Percentiles rank a stretch among this genome's conserved stretches.
Conservation (phyloP, 2,113 vertebrate genomes). For the Gadus chalcogrammus region DNA sequence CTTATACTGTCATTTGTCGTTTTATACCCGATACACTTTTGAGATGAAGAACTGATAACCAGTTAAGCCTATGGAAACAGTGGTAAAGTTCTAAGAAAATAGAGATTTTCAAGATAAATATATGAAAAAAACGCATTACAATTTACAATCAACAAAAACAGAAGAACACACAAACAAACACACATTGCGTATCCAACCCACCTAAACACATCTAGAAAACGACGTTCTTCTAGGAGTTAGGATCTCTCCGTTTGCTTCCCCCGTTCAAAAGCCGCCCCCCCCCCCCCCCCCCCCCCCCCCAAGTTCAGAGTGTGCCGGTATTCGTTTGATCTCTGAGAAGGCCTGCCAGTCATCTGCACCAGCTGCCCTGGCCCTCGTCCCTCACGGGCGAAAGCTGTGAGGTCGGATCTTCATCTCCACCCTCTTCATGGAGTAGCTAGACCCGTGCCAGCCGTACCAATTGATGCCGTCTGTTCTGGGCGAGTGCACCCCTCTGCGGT, state of each 20-base stretch:
- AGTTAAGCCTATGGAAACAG: slow-evolving; percentile 47
- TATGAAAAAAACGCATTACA: slow-evolving; percentile 62
- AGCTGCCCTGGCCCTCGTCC: slow-evolving; percentile 23
- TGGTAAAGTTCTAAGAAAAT: slow-evolving; percentile 66
- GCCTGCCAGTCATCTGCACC: slow-evolving; percentile 31
- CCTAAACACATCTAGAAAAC: slow-evolving; percentile 43
- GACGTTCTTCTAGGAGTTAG: slow-evolving; percentile 19
- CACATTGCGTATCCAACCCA: slow-evolving; percentile 61
- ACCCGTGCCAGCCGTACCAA: slow-evolving; percentile 95
- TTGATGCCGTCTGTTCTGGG: slow-evolving; percentile 88
- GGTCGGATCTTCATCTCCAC: slow-evolving; percentile 97
- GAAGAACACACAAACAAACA: neutral
- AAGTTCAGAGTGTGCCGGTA: slow-evolving; percentile 27
- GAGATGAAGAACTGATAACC: slow-evolving; percentile 39
- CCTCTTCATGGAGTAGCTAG: slow-evolving; percentile 88
- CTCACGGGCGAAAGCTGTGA: slow-evolving; percentile 78
- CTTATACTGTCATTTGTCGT: too few species aligned
- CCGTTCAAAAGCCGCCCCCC: slow-evolving; percentile 28
- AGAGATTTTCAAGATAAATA: slow-evolving; percentile 76
- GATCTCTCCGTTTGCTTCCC: slow-evolving; percentile 16
- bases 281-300: slow-evolving; percentile 6
- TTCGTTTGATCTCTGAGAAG: slow-evolving; percentile 35
- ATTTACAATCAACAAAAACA: slow-evolving; percentile 70
- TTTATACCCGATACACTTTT: neutral
- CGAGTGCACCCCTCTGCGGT: slow-evolving; percentile 84